Evolutionary conservation across 2,113 vertebrate species (phyloP).

Genomic region (Symphodus melops): DNA sequence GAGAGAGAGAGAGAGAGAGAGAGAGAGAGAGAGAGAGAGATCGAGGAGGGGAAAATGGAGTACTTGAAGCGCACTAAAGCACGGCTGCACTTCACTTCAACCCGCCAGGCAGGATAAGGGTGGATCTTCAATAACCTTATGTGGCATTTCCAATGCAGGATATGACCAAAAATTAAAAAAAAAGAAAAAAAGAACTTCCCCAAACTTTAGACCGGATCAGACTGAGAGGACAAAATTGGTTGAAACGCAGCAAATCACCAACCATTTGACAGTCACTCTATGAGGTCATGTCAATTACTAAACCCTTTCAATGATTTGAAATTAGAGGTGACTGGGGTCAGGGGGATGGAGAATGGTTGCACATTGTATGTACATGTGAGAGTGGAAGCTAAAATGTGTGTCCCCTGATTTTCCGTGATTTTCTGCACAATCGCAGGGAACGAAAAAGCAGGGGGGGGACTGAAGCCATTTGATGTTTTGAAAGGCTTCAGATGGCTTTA

Average conservation of each 20-base stretch:
- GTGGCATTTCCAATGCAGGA: slow-evolving; percentile 41
- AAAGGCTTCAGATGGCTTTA: slow-evolving; percentile 94
- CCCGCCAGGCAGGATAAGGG: slow-evolving; percentile 59
- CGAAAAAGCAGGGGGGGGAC: slow-evolving; percentile 77
- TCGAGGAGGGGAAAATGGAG: slow-evolving; percentile 73
- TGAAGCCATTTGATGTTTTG: slow-evolving; percentile 84
- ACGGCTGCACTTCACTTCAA: slow-evolving; percentile 69
- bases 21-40: slow-evolving; percentile 56
- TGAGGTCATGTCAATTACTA: slow-evolving; percentile 61
- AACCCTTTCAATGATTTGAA: slow-evolving; percentile 71
- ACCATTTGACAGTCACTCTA: slow-evolving; percentile 39
- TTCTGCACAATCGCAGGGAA: slow-evolving; percentile 76
- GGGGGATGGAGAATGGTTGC: neutral
- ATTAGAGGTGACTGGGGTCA: slow-evolving; percentile 51
- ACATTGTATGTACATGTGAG: slow-evolving; percentile 44
- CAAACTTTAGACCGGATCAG: slow-evolving; percentile 6
- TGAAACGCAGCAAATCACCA: slow-evolving; percentile 20
- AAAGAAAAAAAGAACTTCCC: neutral
- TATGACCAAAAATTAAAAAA: slow-evolving; percentile 13
- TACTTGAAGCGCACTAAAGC: slow-evolving; percentile 81
- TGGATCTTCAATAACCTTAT: slow-evolving; percentile 54
- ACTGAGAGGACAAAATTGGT: neutral
- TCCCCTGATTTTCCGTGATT: slow-evolving; percentile 59
- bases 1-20: slow-evolving; percentile 30
- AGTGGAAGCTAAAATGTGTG: slow-evolving; percentile 29